phyloP scores from a whole-genome alignment of 2,888 invertebrate genomes.

The Troides helena region DNA sequence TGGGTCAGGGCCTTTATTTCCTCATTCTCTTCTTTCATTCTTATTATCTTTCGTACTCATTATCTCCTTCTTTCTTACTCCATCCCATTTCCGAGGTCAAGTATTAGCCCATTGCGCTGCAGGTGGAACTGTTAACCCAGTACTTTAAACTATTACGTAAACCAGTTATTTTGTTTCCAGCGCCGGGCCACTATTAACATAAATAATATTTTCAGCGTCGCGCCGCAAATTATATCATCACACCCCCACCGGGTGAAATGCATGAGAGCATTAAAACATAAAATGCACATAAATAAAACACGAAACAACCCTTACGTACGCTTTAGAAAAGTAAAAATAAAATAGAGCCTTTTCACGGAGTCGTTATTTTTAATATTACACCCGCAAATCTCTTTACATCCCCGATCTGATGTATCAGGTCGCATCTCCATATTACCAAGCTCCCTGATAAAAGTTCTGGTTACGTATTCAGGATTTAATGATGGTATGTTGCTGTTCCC shows the following conservation, averaged over 20 bases:
- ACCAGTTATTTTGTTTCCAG: no score
- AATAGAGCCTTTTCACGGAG: not conserved
- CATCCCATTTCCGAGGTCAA: no score
- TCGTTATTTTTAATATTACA: constrained; percentile 19
- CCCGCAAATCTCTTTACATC: constrained; percentile 16
- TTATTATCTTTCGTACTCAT: no score
- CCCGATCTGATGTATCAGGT: not conserved
- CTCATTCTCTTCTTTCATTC: no score
- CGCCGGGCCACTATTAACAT: constrained; percentile 6
- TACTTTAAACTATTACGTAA: no score
- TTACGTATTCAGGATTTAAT: no score
- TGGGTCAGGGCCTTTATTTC: no score
- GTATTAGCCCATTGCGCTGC: no score
- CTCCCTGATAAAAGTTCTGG: no score
- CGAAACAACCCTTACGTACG: constrained; percentile 8
- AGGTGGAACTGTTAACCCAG: no score
- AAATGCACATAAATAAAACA: constrained; percentile 25
- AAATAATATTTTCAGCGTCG: constrained; percentile 19
- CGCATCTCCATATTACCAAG: not conserved
- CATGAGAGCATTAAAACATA: constrained; percentile 21
- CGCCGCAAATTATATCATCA: constrained; percentile 22
- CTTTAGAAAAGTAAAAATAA: not conserved
- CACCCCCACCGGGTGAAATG: constrained; percentile 15
- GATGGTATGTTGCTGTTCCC: no score
- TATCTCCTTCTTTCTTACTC: no score